Conservation (phyloP, 35 echinoderm and acorn worm genomes). For the Strongylocentrotus purpuratus region DNA sequence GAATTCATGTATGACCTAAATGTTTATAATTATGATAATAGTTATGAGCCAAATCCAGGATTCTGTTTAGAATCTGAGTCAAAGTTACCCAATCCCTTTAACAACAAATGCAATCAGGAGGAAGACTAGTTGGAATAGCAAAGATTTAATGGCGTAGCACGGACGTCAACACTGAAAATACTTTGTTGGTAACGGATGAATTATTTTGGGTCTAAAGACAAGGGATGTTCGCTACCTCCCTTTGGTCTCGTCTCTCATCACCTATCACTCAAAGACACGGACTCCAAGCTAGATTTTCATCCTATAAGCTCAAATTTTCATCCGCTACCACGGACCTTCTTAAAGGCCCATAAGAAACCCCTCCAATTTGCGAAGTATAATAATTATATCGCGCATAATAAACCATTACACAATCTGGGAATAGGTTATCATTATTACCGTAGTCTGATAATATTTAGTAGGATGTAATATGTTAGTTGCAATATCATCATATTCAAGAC, state of each 20-base stretch:
- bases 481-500: too few relatives aligned
- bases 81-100: too few relatives aligned
- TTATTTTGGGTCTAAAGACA: constrained; percentile 1
- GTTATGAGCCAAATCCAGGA: too few relatives aligned
- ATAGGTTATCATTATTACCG: too few relatives aligned
- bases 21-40: too few relatives aligned
- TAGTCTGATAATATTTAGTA: too few relatives aligned
- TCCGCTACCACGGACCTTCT: neutral
- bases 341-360: neutral
- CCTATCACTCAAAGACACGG: neutral
- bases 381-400: too few relatives aligned
- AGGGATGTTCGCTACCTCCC: neutral
- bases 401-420: too few relatives aligned
- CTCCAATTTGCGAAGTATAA: too few relatives aligned
- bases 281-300: neutral
- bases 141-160: neutral
- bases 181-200: constrained; percentile 9
- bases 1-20: too few relatives aligned
- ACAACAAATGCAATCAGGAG: neutral
- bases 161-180: neutral
- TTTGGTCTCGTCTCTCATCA: neutral
- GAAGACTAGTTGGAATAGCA: neutral
- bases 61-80: too few relatives aligned
- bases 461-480: too few relatives aligned
- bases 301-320: neutral